A percentile compares a stretch with the other conserved stretches of the same genome.
These are phyloP conservation scores for Melieria picta DNA, from an alignment of 2,888 invertebrate genomes.

Conservation along the genomic window DNA sequence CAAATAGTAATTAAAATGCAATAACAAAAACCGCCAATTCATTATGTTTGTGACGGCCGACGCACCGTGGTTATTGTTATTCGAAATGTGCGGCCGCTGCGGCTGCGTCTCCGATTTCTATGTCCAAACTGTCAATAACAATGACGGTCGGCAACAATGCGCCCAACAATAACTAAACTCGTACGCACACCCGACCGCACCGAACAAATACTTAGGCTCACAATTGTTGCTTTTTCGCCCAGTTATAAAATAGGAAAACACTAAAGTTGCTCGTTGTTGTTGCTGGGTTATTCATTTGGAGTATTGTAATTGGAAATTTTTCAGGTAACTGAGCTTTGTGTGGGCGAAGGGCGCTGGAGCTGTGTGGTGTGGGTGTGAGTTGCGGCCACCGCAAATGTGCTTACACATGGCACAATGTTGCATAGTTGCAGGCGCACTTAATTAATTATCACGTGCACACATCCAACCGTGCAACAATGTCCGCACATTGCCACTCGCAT, in stretches of 20 bases:
- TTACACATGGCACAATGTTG: background rate
- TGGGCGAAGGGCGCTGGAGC: background rate
- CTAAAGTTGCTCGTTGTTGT: too few relatives aligned
- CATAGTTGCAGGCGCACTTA: conserved; percentile 1
- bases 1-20: background rate
- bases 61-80: background rate
- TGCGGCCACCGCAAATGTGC: background rate
- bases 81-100: background rate
- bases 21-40: conserved; percentile 4
- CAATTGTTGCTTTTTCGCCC: too few relatives aligned
- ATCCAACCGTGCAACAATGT: background rate
- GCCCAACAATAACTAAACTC: background rate
- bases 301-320: background rate
- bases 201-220: too few relatives aligned
- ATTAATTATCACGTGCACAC: conserved; percentile 7
- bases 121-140: background rate
- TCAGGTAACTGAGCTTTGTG: background rate
- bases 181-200: background rate
- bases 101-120: background rate
- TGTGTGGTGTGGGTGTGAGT: background rate
- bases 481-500: too few relatives aligned
- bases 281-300: too few relatives aligned
- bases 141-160: background rate
- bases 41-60: background rate
- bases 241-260: too few relatives aligned